Evolutionary conservation across 2,797 vertebrate genomes (phyloP).

Genomic region (Hippopotamyrus pictus): DNA sequence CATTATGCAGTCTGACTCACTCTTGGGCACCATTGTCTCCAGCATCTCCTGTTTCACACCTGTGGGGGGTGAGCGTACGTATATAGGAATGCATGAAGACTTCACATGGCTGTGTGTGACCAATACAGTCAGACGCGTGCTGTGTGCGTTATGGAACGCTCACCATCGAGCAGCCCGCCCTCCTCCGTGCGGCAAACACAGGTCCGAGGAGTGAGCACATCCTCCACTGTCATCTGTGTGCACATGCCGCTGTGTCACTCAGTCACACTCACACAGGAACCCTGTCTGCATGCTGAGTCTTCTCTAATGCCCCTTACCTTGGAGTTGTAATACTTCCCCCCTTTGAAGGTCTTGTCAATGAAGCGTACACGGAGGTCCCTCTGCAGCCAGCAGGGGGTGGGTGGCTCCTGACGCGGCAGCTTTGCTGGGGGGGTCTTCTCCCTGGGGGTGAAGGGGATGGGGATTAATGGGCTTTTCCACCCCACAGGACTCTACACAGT

Average conservation of each 20-base stretch:
- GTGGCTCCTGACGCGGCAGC: constrained; percentile 45
- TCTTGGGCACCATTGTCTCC: constrained; percentile 80
- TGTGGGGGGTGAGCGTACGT: constrained; percentile 31
- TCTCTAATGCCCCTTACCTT: constrained; percentile 61
- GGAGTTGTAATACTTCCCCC: constrained; percentile 83
- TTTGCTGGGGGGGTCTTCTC: constrained; percentile 55
- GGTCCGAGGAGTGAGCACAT: constrained; percentile 65
- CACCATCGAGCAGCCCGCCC: constrained; percentile 76
- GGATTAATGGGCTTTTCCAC: constrained; percentile 6
- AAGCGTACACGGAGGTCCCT: constrained; percentile 81
- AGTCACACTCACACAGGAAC: background rate
- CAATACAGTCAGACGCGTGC: background rate
- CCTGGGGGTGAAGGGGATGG: constrained; percentile 40
- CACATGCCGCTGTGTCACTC: background rate
- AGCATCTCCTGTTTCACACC: constrained; percentile 79
- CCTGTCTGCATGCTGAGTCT: background rate
- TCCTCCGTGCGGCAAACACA: constrained; percentile 82
- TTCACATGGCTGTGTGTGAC: background rate
- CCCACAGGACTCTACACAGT: too few relatives aligned
- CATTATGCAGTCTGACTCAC: constrained; percentile 46
- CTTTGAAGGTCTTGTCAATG: constrained; percentile 76
- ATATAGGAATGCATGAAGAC: background rate
- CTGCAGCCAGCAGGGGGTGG: constrained; percentile 71
- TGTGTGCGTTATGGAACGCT: constrained; percentile 21
- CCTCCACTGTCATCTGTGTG: constrained; percentile 77